phyloP scores from a whole-genome alignment of 37 sponge, comb jelly and placozoan species.

The Crambe crambe region DNA sequence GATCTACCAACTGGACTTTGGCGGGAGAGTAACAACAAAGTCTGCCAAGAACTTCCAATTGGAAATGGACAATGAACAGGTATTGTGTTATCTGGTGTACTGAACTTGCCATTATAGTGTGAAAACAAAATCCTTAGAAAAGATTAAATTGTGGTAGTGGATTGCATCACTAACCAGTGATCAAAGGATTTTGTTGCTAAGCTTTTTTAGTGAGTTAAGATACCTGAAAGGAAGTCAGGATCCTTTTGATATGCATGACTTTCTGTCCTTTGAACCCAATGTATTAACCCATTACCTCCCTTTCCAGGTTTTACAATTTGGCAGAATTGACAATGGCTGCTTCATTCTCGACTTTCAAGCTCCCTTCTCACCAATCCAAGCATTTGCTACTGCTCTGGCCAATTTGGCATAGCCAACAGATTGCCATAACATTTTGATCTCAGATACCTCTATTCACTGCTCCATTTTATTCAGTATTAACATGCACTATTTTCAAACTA shows the following conservation, averaged over 20 bases:
- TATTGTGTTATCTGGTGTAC: too few species aligned
- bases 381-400: slow-evolving; percentile 88
- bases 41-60: slow-evolving; percentile 96
- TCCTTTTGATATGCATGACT: neutral
- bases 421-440: neutral
- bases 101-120: too few species aligned
- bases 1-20: slow-evolving; percentile 96
- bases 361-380: slow-evolving; percentile 93
- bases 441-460: neutral
- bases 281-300: too few species aligned
- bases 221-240: too few species aligned
- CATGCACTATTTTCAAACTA: neutral
- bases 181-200: too few species aligned
- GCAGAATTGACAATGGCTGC: slow-evolving; percentile 82
- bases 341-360: slow-evolving; percentile 92
- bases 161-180: too few species aligned
- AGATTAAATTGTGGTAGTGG: too few species aligned
- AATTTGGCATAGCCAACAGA: slow-evolving; percentile 61
- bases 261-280: too few species aligned
- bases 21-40: slow-evolving; percentile 88
- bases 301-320: slow-evolving; percentile 91
- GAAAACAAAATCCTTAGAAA: too few species aligned
- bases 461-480: neutral
- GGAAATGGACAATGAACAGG: slow-evolving; percentile 79
- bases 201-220: too few species aligned